Conservation (phyloP, 1,140 invertebrate genomes). For the Zaprionus vittiger region DNA sequence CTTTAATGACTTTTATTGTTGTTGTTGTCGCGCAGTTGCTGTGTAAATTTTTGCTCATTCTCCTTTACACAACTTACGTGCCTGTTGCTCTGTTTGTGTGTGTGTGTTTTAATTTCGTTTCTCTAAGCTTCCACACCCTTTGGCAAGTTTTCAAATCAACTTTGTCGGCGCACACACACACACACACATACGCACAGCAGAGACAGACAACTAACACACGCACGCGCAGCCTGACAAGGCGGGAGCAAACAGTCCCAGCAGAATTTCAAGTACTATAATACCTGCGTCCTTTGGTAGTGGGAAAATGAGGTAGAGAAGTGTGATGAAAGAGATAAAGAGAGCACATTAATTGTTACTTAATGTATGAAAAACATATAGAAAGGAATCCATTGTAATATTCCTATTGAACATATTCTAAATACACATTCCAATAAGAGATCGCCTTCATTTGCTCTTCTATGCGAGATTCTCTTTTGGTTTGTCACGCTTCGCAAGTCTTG, state of each 20-base stretch:
- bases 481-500: slow-evolving; percentile 11
- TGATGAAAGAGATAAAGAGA: background rate
- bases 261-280: background rate
- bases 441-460: background rate
- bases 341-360: too few species aligned
- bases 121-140: slow-evolving; percentile 65
- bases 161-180: slow-evolving; percentile 4
- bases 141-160: slow-evolving; percentile 67
- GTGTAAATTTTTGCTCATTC: slow-evolving; percentile 51
- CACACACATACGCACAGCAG: slow-evolving; percentile 14
- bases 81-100: slow-evolving; percentile 30
- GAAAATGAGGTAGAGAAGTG: background rate
- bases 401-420: background rate
- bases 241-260: slow-evolving; percentile 6
- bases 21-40: slow-evolving; percentile 33
- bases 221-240: slow-evolving; percentile 12
- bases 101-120: slow-evolving; percentile 38
- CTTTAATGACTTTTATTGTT: slow-evolving; percentile 44
- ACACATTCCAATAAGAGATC: background rate
- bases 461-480: slow-evolving; percentile 3
- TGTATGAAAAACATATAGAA: background rate
- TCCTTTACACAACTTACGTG: slow-evolving; percentile 53
- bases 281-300: background rate
- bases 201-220: slow-evolving; percentile 7
- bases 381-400: background rate